Evolutionary conservation across 1,140 invertebrate genomes (phyloP).

Genomic region (Atta cephalotes): DNA sequence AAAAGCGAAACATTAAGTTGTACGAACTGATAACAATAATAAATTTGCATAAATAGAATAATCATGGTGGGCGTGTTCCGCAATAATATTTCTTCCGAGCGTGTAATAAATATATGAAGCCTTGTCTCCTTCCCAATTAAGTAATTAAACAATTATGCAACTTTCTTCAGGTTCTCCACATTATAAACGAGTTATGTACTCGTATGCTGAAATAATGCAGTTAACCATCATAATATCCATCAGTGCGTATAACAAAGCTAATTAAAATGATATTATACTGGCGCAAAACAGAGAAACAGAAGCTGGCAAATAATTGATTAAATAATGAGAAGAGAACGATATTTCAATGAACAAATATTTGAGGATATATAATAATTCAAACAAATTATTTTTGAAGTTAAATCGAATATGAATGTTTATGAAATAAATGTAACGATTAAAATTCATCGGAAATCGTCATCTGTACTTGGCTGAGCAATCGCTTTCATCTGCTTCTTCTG

Average conservation of each 20-base stretch:
- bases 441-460: constrained; percentile 16
- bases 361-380: constrained; percentile 22
- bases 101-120: constrained; percentile 21
- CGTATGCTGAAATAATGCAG: constrained; percentile 51
- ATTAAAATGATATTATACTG: constrained; percentile 56
- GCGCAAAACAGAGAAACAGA: constrained; percentile 35
- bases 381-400: constrained; percentile 28
- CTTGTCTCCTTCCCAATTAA: constrained; percentile 21
- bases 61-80: background rate
- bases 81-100: background rate
- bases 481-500: constrained; percentile 4
- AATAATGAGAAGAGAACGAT: constrained; percentile 28
- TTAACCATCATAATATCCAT: constrained; percentile 35
- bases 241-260: constrained; percentile 53
- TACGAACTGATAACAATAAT: constrained; percentile 1
- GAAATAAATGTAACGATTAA: constrained; percentile 28
- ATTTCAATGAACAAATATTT: constrained; percentile 43
- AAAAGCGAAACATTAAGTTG: background rate
- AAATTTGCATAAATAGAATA: background rate
- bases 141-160: constrained; percentile 33
- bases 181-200: constrained; percentile 35
- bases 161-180: constrained; percentile 31
- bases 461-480: background rate
- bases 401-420: constrained; percentile 19
- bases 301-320: constrained; percentile 33